Evolutionary conservation across 1,140 invertebrate genomes (phyloP).

Genomic region (Drosophila parvula): DNA sequence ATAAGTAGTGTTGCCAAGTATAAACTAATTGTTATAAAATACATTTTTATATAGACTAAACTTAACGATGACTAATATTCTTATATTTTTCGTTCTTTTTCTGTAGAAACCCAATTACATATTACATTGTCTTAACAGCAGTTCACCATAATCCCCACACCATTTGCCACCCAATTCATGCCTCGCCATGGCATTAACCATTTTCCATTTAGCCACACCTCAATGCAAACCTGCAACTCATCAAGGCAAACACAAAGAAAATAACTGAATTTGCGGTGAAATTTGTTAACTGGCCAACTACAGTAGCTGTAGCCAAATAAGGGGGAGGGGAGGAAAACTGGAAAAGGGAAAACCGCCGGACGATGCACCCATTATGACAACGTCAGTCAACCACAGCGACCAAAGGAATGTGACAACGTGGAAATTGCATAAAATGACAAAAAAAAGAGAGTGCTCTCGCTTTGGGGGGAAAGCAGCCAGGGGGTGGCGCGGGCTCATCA

Average conservation of each 20-base stretch:
- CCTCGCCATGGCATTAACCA: constrained; percentile 27
- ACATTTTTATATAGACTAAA: no score
- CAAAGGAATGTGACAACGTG: constrained; percentile 72
- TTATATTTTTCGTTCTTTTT: not conserved
- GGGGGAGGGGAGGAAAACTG: not conserved
- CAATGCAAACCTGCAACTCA: constrained; percentile 33
- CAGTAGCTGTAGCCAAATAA: constrained; percentile 2
- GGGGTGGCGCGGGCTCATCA: constrained; percentile 46
- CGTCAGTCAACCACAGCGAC: constrained; percentile 56
- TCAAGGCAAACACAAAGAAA: constrained; percentile 48
- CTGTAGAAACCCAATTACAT: constrained; percentile 10
- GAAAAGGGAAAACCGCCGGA: constrained; percentile 19
- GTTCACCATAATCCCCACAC: not conserved
- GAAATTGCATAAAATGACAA: constrained; percentile 45
- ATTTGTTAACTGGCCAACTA: constrained; percentile 40
- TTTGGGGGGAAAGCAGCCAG: not conserved
- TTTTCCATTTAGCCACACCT: constrained; percentile 34
- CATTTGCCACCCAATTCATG: constrained; percentile 23
- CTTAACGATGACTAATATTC: not conserved
- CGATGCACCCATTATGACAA: constrained; percentile 62
- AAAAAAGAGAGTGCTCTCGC: constrained; percentile 38
- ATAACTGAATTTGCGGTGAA: constrained; percentile 54
- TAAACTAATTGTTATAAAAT: not conserved
- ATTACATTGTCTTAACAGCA: not conserved
- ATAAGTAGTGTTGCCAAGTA: constrained; percentile 4